These are phyloP conservation scores for Chrysoperla carnea DNA, from an alignment of 1,140 invertebrate species.

Conservation along the genomic window DNA sequence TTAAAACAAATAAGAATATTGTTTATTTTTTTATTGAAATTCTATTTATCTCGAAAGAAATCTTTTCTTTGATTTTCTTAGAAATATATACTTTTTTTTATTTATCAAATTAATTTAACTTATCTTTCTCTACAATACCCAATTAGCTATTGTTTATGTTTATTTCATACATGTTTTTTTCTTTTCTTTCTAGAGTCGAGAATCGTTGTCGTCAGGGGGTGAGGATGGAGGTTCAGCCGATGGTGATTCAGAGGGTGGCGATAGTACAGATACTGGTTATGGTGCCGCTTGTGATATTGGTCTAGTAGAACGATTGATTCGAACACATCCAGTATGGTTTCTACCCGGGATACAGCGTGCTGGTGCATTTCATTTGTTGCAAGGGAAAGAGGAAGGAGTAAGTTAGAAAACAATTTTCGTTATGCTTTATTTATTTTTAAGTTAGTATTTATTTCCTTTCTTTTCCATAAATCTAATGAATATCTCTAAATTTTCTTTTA, in stretches of 20 bases:
- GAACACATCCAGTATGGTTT: constrained; percentile 90
- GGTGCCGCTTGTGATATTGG: constrained; percentile 55
- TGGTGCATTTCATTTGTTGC: constrained; percentile 79
- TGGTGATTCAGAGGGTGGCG: neutral
- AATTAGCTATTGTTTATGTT: no score
- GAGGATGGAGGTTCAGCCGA: neutral
- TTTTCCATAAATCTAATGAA: neutral
- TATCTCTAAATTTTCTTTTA: neutral
- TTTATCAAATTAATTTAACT: no score
- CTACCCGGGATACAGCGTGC: constrained; percentile 82
- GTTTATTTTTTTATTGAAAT: no score
- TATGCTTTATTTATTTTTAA: neutral
- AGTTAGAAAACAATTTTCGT: constrained; percentile 17
- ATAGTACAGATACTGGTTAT: constrained; percentile 12
- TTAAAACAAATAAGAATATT: no score
- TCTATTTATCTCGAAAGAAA: no score
- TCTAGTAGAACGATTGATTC: constrained; percentile 67
- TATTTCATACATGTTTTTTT: no score
- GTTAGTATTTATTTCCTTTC: neutral
- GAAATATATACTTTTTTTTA: no score
- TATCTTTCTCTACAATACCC: no score
- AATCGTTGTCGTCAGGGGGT: neutral
- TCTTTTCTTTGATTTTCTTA: no score
- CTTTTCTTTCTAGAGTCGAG: neutral
- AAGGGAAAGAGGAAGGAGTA: constrained; percentile 85